Percentiles rank a stretch among this genome's conserved stretches.
Conservation (phyloP, 2,113 vertebrate species). For the Clarias gariepinus region DNA sequence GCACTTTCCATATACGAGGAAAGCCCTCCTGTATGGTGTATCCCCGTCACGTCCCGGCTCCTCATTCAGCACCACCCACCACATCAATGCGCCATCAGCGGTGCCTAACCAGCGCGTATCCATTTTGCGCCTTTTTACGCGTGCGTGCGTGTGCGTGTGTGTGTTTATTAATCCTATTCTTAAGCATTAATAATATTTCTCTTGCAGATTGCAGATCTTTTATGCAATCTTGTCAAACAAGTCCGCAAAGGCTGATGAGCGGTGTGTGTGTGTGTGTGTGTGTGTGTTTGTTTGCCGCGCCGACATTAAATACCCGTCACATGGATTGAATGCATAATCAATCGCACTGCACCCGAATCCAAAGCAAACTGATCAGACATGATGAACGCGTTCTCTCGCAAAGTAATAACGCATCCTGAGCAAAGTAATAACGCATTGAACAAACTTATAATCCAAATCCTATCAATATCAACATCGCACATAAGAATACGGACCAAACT, state of each 20-base stretch:
- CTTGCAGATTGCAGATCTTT: neutral
- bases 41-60: slow-evolving; percentile 41
- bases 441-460: too few species aligned
- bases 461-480: neutral
- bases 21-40: slow-evolving; percentile 50
- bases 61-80: slow-evolving; percentile 15
- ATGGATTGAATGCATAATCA: neutral
- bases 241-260: neutral
- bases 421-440: too few species aligned
- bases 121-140: neutral
- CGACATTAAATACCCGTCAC: neutral
- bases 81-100: slow-evolving; percentile 31
- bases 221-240: neutral
- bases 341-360: slow-evolving; percentile 6
- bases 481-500: neutral
- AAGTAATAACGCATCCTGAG: too few species aligned
- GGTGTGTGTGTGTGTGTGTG: too few species aligned
- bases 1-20: slow-evolving; percentile 37
- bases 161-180: neutral
- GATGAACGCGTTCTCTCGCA: neutral
- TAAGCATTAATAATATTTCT: neutral
- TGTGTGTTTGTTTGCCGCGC: neutral
- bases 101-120: neutral
- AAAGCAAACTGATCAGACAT: neutral
- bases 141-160: too few species aligned